Conservation (phyloP, 2,888 invertebrate species). For the Drosophila pseudotakahashii region DNA sequence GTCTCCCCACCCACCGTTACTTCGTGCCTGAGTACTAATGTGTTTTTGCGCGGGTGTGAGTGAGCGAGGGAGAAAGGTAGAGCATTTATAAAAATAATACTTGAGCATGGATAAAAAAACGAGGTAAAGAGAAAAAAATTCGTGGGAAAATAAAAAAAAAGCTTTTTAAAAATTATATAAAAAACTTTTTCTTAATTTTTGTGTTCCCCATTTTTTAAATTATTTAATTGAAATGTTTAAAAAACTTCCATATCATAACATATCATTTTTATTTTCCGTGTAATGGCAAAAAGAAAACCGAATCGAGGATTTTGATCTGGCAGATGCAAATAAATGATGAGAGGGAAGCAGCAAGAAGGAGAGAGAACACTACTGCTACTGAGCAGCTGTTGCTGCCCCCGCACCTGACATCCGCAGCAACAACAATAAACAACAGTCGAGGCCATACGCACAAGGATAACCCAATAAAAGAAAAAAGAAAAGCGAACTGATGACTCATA, state of each 20-base stretch:
- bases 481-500: slow-evolving; percentile 66
- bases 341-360: neutral
- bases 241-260: too few relatives aligned
- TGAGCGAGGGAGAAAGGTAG: slow-evolving; percentile 36
- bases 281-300: slow-evolving; percentile 1
- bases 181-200: too few relatives aligned
- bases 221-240: too few relatives aligned
- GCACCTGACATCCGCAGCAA: slow-evolving; percentile 64
- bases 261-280: neutral
- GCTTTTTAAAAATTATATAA: too few relatives aligned
- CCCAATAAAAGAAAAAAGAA: slow-evolving; percentile 27
- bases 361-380: slow-evolving; percentile 5
- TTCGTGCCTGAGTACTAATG: slow-evolving; percentile 79
- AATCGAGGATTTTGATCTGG: slow-evolving; percentile 26
- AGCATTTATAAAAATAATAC: slow-evolving; percentile 70
- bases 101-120: slow-evolving; percentile 44
- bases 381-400: slow-evolving; percentile 50
- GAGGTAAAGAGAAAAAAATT: slow-evolving; percentile 10
- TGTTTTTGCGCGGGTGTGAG: slow-evolving; percentile 60
- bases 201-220: too few relatives aligned
- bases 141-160: neutral
- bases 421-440: slow-evolving; percentile 47
- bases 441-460: slow-evolving; percentile 73
- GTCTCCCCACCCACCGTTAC: slow-evolving; percentile 58
- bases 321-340: slow-evolving; percentile 24